Conservation (phyloP, 2,113 vertebrate genomes). For the Camarhynchus parvulus region DNA sequence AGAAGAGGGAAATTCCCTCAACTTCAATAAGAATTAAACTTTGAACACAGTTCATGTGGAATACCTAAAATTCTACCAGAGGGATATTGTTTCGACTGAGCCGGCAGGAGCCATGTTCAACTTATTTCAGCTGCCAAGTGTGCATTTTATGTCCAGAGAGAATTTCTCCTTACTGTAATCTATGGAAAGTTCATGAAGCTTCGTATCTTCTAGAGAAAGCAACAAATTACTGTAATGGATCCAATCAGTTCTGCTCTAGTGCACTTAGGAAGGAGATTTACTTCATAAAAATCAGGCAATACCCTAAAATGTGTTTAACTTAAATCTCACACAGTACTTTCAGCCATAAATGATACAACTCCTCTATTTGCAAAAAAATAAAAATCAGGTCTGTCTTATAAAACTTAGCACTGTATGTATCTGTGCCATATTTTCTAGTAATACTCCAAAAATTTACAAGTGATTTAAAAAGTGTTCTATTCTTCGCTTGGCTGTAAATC, state of each 20-base stretch:
- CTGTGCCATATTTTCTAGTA: background rate
- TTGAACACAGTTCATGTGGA: background rate
- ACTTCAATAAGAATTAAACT: background rate
- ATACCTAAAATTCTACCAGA: background rate
- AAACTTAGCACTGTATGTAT: background rate
- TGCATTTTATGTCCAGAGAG: background rate
- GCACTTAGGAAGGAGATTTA: background rate
- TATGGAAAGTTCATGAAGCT: background rate
- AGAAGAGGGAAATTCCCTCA: background rate
- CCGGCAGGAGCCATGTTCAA: background rate
- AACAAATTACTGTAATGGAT: background rate
- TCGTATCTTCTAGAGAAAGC: background rate
- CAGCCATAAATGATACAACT: background rate
- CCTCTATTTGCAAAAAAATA: background rate
- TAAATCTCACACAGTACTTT: background rate
- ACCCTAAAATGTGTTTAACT: background rate
- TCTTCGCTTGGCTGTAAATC: background rate
- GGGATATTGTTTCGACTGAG: conserved; percentile 1
- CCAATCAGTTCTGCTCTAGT: background rate
- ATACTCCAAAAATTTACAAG: background rate
- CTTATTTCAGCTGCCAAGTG: background rate
- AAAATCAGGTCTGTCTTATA: background rate
- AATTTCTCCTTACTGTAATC: background rate
- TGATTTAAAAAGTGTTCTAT: background rate
- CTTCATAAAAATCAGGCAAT: background rate